A percentile compares a stretch with the other conserved stretches of the same genome.
phyloP scores from a whole-genome alignment of 2,797 vertebrate species.

The Halcyon leucocephala region DNA sequence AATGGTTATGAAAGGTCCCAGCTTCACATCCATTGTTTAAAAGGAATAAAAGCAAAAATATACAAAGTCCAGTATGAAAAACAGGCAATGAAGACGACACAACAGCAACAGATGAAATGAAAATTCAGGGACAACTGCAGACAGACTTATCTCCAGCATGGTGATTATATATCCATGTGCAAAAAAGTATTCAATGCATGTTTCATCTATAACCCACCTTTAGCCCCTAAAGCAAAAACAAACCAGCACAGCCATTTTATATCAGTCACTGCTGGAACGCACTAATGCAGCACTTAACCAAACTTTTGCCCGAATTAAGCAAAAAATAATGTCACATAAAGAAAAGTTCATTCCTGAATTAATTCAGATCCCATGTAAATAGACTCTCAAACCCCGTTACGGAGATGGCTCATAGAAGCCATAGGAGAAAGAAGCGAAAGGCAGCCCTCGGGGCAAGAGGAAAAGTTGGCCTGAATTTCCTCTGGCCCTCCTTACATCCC shows the following conservation, averaged over 20 bases:
- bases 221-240: background rate
- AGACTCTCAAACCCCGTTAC: background rate
- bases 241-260: background rate
- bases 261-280: background rate
- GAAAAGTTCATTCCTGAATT: background rate
- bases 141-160: background rate
- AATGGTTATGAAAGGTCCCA: background rate
- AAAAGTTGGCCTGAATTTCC: constrained; percentile 62
- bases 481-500: background rate
- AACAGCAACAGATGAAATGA: background rate
- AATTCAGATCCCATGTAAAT: background rate
- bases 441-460: background rate
- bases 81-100: background rate
- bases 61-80: background rate
- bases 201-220: background rate
- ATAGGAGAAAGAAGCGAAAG: background rate
- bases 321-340: background rate
- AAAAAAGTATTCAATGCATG: background rate
- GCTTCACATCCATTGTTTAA: background rate
- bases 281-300: background rate
- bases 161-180: background rate
- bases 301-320: background rate
- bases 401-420: background rate
- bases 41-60: constrained; percentile 9
- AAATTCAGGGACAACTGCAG: background rate